Conservation (phyloP, 2,797 vertebrate genomes). For the Notamacropus eugenii region DNA sequence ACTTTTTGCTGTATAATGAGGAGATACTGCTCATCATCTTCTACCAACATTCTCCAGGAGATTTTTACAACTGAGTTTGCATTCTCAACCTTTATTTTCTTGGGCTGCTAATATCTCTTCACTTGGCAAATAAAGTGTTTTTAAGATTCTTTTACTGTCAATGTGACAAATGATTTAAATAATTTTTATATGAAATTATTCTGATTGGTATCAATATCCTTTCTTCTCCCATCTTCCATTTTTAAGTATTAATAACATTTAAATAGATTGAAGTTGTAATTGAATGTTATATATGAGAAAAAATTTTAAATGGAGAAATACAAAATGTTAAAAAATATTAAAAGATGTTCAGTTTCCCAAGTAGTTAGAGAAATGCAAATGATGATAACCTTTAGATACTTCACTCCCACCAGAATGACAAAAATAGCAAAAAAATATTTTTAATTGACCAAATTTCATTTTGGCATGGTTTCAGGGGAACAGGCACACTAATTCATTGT, state of each 20-base stretch:
- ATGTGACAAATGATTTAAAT: neutral
- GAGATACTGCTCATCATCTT: neutral
- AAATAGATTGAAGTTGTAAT: neutral
- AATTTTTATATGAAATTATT: neutral
- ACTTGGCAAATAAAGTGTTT: neutral
- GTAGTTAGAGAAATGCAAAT: neutral
- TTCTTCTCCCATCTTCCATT: neutral
- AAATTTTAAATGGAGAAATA: neutral
- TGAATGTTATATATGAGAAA: neutral
- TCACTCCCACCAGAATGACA: neutral
- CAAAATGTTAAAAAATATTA: neutral
- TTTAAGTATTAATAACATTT: neutral
- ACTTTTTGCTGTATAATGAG: neutral
- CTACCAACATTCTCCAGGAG: neutral
- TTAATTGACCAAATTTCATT: neutral
- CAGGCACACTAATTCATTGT: neutral
- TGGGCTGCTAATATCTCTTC: neutral
- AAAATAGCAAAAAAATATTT: neutral
- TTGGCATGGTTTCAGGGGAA: neutral
- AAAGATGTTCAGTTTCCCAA: neutral
- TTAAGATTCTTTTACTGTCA: neutral
- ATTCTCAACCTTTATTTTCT: neutral
- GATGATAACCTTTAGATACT: neutral
- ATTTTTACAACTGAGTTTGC: neutral
- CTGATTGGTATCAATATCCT: neutral